Evolutionary conservation across 2,797 vertebrate species (phyloP).

Genomic region (Enteromius thamalakanensis): DNA sequence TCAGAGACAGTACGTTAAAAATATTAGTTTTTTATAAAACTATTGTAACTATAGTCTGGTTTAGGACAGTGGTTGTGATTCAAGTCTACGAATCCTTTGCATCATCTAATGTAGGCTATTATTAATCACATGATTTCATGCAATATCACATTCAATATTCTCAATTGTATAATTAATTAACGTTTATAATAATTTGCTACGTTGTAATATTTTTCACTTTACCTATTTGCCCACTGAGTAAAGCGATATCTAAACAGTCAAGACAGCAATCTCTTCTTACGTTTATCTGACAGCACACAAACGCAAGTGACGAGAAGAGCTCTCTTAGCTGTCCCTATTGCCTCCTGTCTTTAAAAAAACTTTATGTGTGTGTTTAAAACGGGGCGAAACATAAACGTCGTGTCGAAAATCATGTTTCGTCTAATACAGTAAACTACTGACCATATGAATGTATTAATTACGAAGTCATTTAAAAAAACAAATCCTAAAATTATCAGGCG

Average conservation of each 20-base stretch:
- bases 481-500: constrained; percentile 1
- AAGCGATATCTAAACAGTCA: not conserved
- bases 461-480: not conserved
- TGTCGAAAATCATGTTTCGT: accelerated
- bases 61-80: not conserved
- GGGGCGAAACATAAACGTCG: too few species aligned
- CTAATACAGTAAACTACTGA: not conserved
- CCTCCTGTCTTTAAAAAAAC: constrained; percentile 7
- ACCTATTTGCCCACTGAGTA: constrained; percentile 31
- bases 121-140: not conserved
- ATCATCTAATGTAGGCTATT: not conserved
- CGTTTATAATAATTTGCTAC: not conserved
- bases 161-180: not conserved
- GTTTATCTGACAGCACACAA: constrained; percentile 3
- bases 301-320: not conserved
- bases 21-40: not conserved
- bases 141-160: not conserved
- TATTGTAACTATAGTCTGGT: not conserved
- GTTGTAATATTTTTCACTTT: constrained; percentile 16
- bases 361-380: constrained; percentile 14
- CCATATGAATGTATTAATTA: not conserved
- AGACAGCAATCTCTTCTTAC: not conserved
- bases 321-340: not conserved
- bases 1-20: not conserved
- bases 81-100: not conserved